Evolutionary conservation across 2,113 vertebrate genomes (phyloP).

Genomic region (Mesoclemmys tuberculata): DNA sequence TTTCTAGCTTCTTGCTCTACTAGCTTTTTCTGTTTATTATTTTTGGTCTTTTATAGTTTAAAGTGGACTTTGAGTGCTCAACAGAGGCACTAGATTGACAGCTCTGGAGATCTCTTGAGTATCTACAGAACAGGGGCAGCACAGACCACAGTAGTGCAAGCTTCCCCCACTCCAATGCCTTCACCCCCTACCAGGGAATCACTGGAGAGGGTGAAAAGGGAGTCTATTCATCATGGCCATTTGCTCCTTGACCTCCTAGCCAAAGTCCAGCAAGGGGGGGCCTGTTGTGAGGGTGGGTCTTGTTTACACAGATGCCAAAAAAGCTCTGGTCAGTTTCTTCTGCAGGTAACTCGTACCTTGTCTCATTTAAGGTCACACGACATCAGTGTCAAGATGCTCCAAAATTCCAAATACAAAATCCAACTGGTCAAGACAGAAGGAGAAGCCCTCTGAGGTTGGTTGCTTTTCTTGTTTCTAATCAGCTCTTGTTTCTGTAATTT

Average conservation of each 20-base stretch:
- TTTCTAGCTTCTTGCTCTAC: neutral
- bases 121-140: neutral
- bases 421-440: slow-evolving; percentile 92
- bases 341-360: neutral
- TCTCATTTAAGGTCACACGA: slow-evolving; percentile 88
- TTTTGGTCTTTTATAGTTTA: neutral
- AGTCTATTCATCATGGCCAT: neutral
- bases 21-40: neutral
- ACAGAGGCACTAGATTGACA: neutral
- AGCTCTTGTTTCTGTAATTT: neutral
- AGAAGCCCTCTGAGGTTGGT: slow-evolving; percentile 94
- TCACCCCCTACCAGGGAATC: neutral
- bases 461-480: neutral
- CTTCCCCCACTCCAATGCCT: neutral
- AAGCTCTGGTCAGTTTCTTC: neutral
- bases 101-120: neutral
- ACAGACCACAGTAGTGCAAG: neutral
- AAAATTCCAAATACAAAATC: slow-evolving; percentile 89
- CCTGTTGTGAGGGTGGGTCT: neutral
- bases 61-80: neutral
- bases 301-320: neutral
- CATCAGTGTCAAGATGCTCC: slow-evolving; percentile 88
- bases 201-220: neutral
- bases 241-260: neutral
- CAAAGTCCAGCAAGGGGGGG: neutral